phyloP scores from a whole-genome alignment of 2,888 invertebrate species.

The Eupsilia transversa region DNA sequence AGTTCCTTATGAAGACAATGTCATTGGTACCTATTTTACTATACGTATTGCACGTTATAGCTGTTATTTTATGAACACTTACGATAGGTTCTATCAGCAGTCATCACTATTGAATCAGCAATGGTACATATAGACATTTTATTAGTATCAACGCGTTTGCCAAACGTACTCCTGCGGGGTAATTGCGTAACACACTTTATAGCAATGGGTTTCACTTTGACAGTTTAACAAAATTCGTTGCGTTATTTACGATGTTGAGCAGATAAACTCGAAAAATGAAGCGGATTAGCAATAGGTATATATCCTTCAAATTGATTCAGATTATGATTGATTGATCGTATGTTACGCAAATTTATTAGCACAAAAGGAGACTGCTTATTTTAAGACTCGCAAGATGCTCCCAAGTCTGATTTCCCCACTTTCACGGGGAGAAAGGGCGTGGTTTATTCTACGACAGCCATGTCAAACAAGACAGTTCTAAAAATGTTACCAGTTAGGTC shows the following conservation, averaged over 20 bases:
- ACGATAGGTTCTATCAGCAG: not conserved
- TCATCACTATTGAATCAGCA: not conserved
- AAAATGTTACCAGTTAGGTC: constrained; percentile 92
- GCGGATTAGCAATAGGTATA: too few relatives aligned
- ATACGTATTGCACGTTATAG: not conserved
- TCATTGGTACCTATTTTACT: not conserved
- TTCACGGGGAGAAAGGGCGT: too few relatives aligned
- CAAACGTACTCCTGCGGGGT: not conserved
- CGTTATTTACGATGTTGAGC: too few relatives aligned
- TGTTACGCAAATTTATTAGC: too few relatives aligned
- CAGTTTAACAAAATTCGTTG: too few relatives aligned
- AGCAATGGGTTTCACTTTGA: too few relatives aligned
- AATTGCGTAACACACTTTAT: too few relatives aligned
- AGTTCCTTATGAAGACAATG: not conserved
- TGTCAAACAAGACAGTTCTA: not conserved
- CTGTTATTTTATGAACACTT: not conserved
- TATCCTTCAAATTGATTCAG: too few relatives aligned
- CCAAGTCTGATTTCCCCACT: not conserved
- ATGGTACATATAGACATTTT: not conserved
- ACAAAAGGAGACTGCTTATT: not conserved
- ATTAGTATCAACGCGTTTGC: not conserved
- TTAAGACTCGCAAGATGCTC: not conserved
- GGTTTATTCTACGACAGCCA: not conserved
- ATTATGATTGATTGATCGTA: too few relatives aligned
- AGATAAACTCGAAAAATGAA: too few relatives aligned